These are phyloP conservation scores for Athalia rosae DNA, from an alignment of 2,888 invertebrate genomes.

Conservation along the genomic window DNA sequence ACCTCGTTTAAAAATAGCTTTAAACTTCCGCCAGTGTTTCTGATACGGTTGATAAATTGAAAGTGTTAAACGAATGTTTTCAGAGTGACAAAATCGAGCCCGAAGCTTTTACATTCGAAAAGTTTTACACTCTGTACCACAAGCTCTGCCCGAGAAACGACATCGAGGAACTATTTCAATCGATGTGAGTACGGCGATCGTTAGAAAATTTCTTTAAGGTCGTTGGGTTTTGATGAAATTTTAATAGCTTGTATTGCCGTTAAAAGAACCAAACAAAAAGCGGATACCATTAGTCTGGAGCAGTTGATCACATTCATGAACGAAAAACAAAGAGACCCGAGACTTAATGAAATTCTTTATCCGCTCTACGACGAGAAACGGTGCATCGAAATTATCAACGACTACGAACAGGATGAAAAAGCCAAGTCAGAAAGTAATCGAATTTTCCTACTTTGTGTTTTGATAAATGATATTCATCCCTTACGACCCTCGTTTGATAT, in stretches of 20 bases:
- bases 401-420: constrained; percentile 77
- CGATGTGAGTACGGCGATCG: constrained; percentile 74
- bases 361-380: constrained; percentile 79
- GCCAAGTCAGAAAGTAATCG: constrained; percentile 72
- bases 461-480: too few species aligned
- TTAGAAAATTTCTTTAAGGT: constrained; percentile 2
- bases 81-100: constrained; percentile 82
- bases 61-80: constrained; percentile 48
- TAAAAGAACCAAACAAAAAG: constrained; percentile 74
- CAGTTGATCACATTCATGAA: constrained; percentile 78
- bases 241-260: neutral
- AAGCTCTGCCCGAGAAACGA: constrained; percentile 83
- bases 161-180: constrained; percentile 82
- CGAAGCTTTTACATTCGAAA: constrained; percentile 81
- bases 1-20: too few species aligned
- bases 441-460: too few species aligned
- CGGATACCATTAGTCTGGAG: constrained; percentile 74
- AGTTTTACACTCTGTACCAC: constrained; percentile 81
- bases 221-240: neutral
- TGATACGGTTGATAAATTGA: constrained; percentile 23
- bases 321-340: constrained; percentile 81
- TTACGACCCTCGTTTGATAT: too few species aligned
- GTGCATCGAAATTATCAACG: constrained; percentile 78
- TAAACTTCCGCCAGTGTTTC: neutral
- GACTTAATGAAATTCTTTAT: constrained; percentile 82